Evolutionary conservation across 37 sponge, comb jelly and placozoan species (phyloP), one percentile per base, ranked within the genome.

Genomic region (Axinella damicornis): DNA sequence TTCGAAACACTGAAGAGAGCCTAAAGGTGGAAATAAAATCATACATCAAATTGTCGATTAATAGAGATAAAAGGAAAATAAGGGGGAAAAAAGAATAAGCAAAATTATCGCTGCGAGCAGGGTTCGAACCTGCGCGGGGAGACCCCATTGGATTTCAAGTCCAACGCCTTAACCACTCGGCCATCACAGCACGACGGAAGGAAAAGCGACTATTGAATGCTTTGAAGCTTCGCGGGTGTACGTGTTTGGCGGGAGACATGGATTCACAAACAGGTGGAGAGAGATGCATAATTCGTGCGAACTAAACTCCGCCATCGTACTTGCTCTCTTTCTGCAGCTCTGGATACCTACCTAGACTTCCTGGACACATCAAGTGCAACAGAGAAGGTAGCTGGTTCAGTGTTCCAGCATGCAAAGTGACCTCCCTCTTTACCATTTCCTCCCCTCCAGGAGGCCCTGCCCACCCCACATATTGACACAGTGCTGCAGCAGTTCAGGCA

Each of bases 131-230:
- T 98, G 96, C 94, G 99, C 99, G 99, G 99, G 99, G 87, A 98
- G 85, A 94, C 87, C 99, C 99, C 99, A 98, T 98, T 95, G 93
- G 99, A 98, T 98, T 96, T 98, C 99, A 96, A 98, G 99, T 98
- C 99, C 93, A 95, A 98, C 99, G 96, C 99, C 99, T 98, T 98
- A 98, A 98, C 99, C 99, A 98, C 99, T 98, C 99, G 99, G 99
- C 96, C 99, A 98, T 98, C 99, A 88, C 99, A 96, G 99, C 98
- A n/a, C n/a, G n/a, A n/a, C n/a, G n/a, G n/a, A n/a, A n/a, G n/a
- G n/a, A n/a, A n/a, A n/a, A n/a, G 1, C 36, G 17, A 67, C 15
- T 35, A 34, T 69, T 36, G 28, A 9, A n/a, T n/a, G 35, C 6
- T 69, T 35, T 31, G 4, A 34, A 69, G 34, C 70, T 31, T 20